Percentiles rank a stretch among this genome's conserved stretches.
These are phyloP conservation scores for Arvicanthis niloticus DNA, from an alignment of 2,113 vertebrate species.

Conservation along the genomic window DNA sequence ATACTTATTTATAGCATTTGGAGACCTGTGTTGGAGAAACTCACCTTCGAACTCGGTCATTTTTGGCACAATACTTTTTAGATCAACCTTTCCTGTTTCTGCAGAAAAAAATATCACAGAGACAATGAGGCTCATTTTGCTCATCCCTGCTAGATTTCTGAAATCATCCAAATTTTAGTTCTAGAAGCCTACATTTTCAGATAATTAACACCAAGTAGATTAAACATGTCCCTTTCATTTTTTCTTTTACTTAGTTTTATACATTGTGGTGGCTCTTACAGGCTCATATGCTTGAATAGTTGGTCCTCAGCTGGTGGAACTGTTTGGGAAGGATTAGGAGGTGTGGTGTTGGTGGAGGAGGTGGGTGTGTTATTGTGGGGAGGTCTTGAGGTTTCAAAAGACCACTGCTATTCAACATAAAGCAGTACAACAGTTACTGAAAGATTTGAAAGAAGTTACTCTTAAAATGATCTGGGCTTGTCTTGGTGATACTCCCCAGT, in stretches of 20 bases:
- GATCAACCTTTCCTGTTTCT: slow-evolving; percentile 49
- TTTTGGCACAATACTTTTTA: slow-evolving; percentile 32
- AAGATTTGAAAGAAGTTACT: slow-evolving; percentile 34
- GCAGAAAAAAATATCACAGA: background rate
- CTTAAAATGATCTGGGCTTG: background rate
- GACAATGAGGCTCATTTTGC: background rate
- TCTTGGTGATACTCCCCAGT: background rate
- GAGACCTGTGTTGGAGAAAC: background rate
- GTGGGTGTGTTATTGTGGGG: no score
- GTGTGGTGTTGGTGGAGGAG: background rate
- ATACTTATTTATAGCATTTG: background rate
- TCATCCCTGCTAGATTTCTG: background rate
- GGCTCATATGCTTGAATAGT: background rate
- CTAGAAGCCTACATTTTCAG: background rate
- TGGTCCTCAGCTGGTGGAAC: background rate
- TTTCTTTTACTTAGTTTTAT: background rate
- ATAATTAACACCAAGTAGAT: background rate
- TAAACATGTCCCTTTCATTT: background rate
- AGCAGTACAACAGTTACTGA: background rate
- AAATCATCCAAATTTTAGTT: background rate
- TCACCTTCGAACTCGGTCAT: slow-evolving; percentile 62
- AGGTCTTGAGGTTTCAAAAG: background rate
- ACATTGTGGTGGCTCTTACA: background rate
- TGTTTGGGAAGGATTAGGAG: background rate
- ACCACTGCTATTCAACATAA: background rate